Percentiles rank a stretch among this genome's conserved stretches.
phyloP scores from a whole-genome alignment of 1,140 invertebrate species.

The Anthonomus grandis region DNA sequence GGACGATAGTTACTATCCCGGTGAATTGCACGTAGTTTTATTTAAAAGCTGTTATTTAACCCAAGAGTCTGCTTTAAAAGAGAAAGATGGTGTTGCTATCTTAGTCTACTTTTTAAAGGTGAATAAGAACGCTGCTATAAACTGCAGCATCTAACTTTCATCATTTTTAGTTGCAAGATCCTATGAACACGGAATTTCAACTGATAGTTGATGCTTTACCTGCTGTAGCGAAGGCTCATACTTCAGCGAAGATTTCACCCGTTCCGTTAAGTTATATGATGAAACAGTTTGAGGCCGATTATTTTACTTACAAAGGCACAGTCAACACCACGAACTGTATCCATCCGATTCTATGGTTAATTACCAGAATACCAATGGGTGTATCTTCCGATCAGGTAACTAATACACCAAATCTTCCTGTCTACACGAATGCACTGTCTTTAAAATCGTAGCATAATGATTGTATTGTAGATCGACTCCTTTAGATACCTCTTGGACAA shows the following conservation, averaged over 20 bases:
- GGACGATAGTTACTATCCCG: constrained; percentile 59
- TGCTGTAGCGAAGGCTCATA: constrained; percentile 52
- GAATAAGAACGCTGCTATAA: constrained; percentile 14
- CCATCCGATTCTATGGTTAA: constrained; percentile 46
- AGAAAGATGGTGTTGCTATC: constrained; percentile 56
- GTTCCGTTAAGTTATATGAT: constrained; percentile 53
- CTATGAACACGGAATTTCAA: constrained; percentile 51
- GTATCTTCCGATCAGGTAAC: constrained; percentile 44
- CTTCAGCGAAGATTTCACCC: constrained; percentile 51
- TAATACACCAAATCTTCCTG: too few relatives aligned
- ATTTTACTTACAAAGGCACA: constrained; percentile 71
- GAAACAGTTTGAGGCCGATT: constrained; percentile 56
- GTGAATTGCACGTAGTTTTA: constrained; percentile 58
- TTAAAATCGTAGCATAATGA: not conserved
- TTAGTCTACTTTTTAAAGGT: constrained; percentile 60
- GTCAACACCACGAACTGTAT: constrained; percentile 37
- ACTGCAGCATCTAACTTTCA: not conserved
- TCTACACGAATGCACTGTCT: too few relatives aligned
- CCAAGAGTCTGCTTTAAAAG: constrained; percentile 55
- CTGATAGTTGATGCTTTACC: constrained; percentile 52
- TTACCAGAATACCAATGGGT: constrained; percentile 41
- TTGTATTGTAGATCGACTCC: constrained; percentile 36
- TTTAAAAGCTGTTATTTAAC: constrained; percentile 56
- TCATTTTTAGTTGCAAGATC: constrained; percentile 45
- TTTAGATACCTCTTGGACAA: constrained; percentile 40